Conservation (phyloP, 2,888 invertebrate species). For the Rotaria magnacalcarata region DNA sequence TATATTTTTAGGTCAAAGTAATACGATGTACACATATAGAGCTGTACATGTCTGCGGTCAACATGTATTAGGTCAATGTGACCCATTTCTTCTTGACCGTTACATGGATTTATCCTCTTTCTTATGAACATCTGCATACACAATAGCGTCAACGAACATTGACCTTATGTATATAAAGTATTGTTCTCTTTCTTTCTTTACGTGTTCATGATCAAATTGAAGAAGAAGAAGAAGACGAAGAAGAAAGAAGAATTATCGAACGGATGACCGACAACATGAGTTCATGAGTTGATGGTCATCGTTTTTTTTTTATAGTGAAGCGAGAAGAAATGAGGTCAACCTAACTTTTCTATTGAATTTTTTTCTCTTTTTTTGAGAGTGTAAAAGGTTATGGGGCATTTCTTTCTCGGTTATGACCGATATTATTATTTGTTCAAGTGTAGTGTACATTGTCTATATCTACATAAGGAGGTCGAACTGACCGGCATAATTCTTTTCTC, state of each 20-base stretch:
- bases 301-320: not conserved
- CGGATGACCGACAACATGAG: not conserved
- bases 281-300: not conserved
- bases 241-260: constrained; percentile 1
- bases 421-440: not conserved
- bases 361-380: not conserved
- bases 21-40: not conserved
- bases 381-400: not conserved
- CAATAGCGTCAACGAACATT: not conserved
- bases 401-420: not conserved
- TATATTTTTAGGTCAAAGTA: not conserved
- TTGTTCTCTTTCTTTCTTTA: not conserved
- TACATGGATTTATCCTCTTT: not conserved
- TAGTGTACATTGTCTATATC: not conserved
- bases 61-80: not conserved
- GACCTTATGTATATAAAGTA: not conserved
- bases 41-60: not conserved
- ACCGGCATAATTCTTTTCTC: constrained; percentile 12
- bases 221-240: too few relatives aligned
- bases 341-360: not conserved
- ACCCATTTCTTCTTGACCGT: not conserved
- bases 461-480: constrained; percentile 20
- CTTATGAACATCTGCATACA: constrained; percentile 8
- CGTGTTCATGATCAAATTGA: too few relatives aligned
- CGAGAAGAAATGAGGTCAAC: not conserved